These are phyloP conservation scores for Epinephelus lanceolatus DNA, from an alignment of 2,113 vertebrate genomes.

Conservation along the genomic window DNA sequence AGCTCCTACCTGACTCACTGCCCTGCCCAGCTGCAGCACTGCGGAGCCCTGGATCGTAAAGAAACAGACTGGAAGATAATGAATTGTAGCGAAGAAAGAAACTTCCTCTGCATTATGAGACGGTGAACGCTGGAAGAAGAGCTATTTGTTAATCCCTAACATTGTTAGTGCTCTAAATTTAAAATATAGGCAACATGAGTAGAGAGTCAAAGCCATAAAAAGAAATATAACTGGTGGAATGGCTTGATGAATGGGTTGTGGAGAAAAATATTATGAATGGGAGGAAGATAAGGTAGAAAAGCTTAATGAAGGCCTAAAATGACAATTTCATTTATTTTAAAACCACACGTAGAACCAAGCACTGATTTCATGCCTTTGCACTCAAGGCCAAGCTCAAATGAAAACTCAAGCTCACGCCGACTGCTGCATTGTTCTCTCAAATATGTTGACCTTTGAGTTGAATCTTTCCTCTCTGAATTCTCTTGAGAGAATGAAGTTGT, in stretches of 20 bases:
- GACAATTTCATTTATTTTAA: no score
- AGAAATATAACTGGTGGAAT: not conserved
- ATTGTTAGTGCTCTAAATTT: not conserved
- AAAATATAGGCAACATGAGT: not conserved
- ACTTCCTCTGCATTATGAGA: not conserved
- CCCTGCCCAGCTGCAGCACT: not conserved
- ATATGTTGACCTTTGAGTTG: not conserved
- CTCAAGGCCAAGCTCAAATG: no score
- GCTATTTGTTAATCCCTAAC: not conserved
- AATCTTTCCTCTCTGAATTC: not conserved
- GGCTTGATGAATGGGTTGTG: no score
- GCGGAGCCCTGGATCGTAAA: not conserved
- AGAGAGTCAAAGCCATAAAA: not conserved
- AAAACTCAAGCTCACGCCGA: no score
- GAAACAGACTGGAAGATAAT: not conserved
- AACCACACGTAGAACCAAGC: no score
- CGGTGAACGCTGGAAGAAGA: not conserved
- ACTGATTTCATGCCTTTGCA: no score
- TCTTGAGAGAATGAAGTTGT: no score
- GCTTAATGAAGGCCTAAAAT: no score
- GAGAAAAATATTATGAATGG: no score
- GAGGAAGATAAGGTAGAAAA: no score
- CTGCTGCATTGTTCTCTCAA: no score
- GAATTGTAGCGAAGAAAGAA: not conserved
- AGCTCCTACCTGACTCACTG: not conserved